Evolutionary conservation across 92 coral and sea anemone genomes (phyloP).

Genomic region (Siderastrea radians): DNA sequence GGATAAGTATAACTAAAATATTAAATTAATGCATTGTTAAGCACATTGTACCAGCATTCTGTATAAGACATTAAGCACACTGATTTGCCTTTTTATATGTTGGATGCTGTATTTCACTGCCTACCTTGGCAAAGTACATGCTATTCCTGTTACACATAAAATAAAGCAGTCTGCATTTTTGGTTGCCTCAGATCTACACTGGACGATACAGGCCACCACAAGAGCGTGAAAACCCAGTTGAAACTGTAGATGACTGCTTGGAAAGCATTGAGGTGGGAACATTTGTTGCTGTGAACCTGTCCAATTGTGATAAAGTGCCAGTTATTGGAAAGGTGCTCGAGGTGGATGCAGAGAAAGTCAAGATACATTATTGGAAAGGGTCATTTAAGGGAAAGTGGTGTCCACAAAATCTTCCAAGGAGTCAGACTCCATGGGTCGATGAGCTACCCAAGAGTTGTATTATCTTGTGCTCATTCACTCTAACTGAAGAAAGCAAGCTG

Average conservation of each 20-base stretch:
- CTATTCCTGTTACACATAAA: neutral
- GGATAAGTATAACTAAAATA: no score
- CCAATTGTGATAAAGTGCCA: conserved; percentile 32
- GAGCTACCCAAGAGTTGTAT: conserved; percentile 27
- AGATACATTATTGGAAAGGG: conserved; percentile 42
- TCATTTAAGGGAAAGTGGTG: conserved; percentile 27
- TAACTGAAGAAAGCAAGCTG: neutral
- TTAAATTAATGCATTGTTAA: no score
- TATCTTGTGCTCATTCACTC: conserved; percentile 3
- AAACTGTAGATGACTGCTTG: conserved; percentile 7
- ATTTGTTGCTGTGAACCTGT: conserved; percentile 37
- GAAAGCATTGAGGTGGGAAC: conserved; percentile 19
- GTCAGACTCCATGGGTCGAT: conserved; percentile 21
- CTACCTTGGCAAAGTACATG: neutral
- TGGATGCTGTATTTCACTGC: neutral
- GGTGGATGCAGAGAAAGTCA: neutral
- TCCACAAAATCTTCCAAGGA: conserved; percentile 27
- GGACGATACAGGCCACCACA: conserved; percentile 32
- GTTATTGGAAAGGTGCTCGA: conserved; percentile 46
- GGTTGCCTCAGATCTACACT: conserved; percentile 38
- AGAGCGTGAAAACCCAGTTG: conserved; percentile 12
- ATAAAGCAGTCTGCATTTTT: neutral
- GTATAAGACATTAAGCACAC: no score
- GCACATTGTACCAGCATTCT: no score
- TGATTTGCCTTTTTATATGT: no score